These are phyloP conservation scores for zebrafish (Danio rerio) DNA, from an alignment of 2,113 vertebrate genomes.

Conservation along the genomic window DNA sequence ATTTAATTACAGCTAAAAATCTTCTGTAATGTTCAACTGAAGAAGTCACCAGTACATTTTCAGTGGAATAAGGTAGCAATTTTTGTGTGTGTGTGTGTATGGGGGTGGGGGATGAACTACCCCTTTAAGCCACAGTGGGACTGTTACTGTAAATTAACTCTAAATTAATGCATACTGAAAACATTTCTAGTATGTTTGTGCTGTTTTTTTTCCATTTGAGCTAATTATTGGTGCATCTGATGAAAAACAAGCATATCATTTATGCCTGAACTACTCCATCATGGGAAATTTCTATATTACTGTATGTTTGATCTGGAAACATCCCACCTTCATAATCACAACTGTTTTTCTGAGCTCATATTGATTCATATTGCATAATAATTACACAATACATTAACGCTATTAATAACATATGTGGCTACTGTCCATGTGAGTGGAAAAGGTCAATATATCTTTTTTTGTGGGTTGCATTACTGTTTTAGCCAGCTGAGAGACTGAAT, in stretches of 20 bases:
- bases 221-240: neutral
- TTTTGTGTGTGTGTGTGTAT: no score
- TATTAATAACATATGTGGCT: neutral
- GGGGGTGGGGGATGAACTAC: no score
- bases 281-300: neutral
- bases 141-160: no score
- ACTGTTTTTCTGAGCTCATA: neutral
- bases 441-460: neutral
- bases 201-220: neutral
- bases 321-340: neutral
- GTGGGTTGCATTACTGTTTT: neutral
- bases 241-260: constrained; percentile 2
- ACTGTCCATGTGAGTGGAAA: neutral
- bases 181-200: neutral
- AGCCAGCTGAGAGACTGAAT: neutral
- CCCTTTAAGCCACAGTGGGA: no score
- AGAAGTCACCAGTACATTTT: no score
- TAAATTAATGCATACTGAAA: no score
- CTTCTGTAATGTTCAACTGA: no score
- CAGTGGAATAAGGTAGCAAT: no score
- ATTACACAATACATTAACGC: neutral
- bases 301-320: neutral
- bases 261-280: neutral
- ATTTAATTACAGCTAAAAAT: no score
- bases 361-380: neutral